Conservation (phyloP, 2,113 vertebrate genomes). For the Oreochromis spilurus region DNA sequence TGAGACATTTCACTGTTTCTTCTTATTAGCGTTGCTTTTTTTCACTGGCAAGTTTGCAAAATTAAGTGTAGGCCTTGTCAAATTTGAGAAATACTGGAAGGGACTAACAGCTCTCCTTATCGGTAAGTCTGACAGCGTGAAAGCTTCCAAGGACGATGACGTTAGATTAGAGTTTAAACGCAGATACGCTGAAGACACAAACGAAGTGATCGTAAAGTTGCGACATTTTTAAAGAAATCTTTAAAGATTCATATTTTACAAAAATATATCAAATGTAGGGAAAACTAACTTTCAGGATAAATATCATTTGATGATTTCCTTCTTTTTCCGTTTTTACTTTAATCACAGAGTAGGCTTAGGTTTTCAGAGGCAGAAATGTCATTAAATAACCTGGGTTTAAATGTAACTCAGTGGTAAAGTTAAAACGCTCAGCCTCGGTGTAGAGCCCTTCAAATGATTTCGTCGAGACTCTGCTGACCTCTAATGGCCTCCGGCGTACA, state of each 20-base stretch:
- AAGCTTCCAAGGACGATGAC: neutral
- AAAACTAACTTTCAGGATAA: neutral
- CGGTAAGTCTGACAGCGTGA: neutral
- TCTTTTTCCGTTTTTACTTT: neutral
- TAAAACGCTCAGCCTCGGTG: neutral
- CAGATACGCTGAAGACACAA: neutral
- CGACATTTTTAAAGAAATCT: neutral
- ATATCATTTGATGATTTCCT: neutral
- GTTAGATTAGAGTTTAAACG: constrained; percentile 27
- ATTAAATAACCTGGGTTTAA: neutral
- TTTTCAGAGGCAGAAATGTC: neutral
- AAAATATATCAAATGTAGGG: neutral
- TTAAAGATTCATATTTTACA: neutral
- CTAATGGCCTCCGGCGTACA: constrained; percentile 3
- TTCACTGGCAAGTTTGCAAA: neutral
- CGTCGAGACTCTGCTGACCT: constrained; percentile 14
- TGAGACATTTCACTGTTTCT: neutral
- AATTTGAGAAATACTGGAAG: neutral
- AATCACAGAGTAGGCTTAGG: neutral
- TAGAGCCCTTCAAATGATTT: neutral
- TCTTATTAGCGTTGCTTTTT: neutral
- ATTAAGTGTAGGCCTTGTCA: neutral
- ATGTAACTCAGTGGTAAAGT: neutral
- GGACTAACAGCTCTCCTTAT: constrained; percentile 1
- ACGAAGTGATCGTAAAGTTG: neutral